Evolutionary conservation across 2,888 invertebrate genomes (phyloP), one percentile per base, ranked within the genome.

Genomic region (Drosophila seclusa): DNA sequence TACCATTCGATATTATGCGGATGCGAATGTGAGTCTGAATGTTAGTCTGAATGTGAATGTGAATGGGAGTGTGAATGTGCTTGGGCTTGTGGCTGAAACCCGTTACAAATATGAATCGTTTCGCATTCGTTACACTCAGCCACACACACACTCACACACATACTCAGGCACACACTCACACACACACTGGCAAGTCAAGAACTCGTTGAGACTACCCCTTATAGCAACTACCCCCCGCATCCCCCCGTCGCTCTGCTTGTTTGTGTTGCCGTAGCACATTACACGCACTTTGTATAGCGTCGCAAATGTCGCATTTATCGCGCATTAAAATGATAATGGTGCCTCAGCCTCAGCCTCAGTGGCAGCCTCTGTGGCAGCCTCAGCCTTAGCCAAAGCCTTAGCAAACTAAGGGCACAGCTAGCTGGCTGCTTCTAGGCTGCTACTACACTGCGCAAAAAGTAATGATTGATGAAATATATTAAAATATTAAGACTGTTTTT

Each of bases 241-340:
- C 34, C 45, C 21, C 10, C 27, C 2, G 48, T 10, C 21, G 18
- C 16, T 13, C 24, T 49, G 31, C 55, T 49, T 80, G 71, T 78
- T 79, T 74, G 78, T 70, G 73, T 68, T 75, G 69, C 45, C 55
- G 29, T 74, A 71, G 77, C 87, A 76, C 87, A 89, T 87, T 85
- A 87, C 81, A 90, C 90, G 85, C 90, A 89, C 88, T 88, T 87
- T 87, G 88, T 89, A 83, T 90, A 89, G 87, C 91, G 86, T 89
- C 91, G 83, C 88, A 89, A 91, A 91, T 91, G 91, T 91, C 91
- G 89, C 90, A 90, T 91, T 91, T 90, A 90, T 90, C 91, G 89
- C 77, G 82, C 91, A 92, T 92, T 92, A 92, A 92, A 92, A 92
- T 92, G 92, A 91, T 92, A 92, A 92, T 92, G 84, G 75, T 53